These are phyloP conservation scores for Euura lappo DNA, from an alignment of 1,140 invertebrate genomes.

Conservation along the genomic window DNA sequence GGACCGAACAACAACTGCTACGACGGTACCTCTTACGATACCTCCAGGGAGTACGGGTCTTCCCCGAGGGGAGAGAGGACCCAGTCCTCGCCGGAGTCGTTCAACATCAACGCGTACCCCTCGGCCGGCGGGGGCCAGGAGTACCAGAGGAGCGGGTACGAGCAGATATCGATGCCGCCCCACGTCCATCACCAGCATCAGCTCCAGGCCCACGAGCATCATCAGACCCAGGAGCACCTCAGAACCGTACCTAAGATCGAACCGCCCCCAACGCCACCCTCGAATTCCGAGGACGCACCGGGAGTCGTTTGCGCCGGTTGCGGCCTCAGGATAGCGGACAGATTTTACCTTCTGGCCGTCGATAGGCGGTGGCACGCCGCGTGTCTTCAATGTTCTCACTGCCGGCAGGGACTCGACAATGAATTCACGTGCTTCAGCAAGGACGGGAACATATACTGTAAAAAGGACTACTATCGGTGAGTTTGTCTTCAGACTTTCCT, in stretches of 20 bases:
- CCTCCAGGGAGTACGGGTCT: slow-evolving; percentile 57
- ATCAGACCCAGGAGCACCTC: slow-evolving; percentile 38
- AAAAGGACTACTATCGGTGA: slow-evolving; percentile 97
- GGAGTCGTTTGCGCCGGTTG: slow-evolving; percentile 81
- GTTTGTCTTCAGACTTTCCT: slow-evolving; percentile 42
- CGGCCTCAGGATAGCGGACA: slow-evolving; percentile 80
- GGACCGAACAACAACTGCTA: slow-evolving; percentile 59
- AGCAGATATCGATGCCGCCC: slow-evolving; percentile 50
- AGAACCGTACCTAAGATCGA: slow-evolving; percentile 64
- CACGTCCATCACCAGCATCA: slow-evolving; percentile 42
- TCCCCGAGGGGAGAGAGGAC: slow-evolving; percentile 38
- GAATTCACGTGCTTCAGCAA: slow-evolving; percentile 93
- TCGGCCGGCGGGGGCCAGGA: slow-evolving; percentile 42
- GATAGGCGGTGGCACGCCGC: slow-evolving; percentile 92
- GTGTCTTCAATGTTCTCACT: slow-evolving; percentile 91
- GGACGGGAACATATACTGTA: slow-evolving; percentile 95
- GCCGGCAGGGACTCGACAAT: slow-evolving; percentile 85
- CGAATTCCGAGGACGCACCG: slow-evolving; percentile 53
- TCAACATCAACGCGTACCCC: background rate
- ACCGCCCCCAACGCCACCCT: slow-evolving; percentile 60
- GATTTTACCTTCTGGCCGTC: slow-evolving; percentile 91
- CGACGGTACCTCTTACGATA: slow-evolving; percentile 56
- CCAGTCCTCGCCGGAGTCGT: background rate
- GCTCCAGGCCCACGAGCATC: slow-evolving; percentile 45
- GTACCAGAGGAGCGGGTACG: slow-evolving; percentile 49